phyloP scores from a whole-genome alignment of 2,888 invertebrate species.

The Xestia rhomboidea region DNA sequence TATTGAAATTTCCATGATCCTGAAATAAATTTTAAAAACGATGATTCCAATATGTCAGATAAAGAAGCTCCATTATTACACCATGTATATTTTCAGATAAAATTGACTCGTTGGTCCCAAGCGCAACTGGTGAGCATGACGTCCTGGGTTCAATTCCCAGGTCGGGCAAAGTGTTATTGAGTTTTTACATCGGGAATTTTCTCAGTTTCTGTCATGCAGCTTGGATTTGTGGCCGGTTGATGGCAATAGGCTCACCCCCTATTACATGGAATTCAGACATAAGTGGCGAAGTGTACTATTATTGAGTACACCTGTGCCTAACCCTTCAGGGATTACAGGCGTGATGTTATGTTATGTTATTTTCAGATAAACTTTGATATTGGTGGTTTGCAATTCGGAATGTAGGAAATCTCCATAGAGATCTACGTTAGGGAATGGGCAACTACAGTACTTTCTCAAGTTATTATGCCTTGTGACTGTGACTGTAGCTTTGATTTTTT shows the following conservation, averaged over 20 bases:
- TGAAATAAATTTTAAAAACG: slow-evolving; percentile 77
- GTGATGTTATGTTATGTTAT: background rate
- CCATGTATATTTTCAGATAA: background rate
- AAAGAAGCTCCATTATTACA: background rate
- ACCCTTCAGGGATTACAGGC: background rate
- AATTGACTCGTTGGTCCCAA: background rate
- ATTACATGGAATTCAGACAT: background rate
- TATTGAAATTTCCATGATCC: slow-evolving; percentile 75
- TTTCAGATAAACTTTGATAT: background rate
- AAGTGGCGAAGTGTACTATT: background rate
- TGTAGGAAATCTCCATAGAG: no score
- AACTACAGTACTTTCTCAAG: no score
- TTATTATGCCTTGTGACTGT: no score
- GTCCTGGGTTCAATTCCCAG: background rate
- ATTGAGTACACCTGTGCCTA: background rate
- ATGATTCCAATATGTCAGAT: slow-evolving; percentile 2
- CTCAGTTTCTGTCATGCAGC: background rate
- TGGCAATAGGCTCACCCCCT: background rate
- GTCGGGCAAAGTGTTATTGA: no score
- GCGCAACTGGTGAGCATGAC: background rate
- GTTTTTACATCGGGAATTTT: background rate
- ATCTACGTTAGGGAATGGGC: no score
- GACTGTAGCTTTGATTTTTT: no score
- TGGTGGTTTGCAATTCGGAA: background rate
- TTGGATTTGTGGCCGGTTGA: background rate